Evolutionary conservation across 2,797 vertebrate species (phyloP), one percentile per base, ranked within the genome.

Genomic region (Tokudaia tokunoshimensis): DNA sequence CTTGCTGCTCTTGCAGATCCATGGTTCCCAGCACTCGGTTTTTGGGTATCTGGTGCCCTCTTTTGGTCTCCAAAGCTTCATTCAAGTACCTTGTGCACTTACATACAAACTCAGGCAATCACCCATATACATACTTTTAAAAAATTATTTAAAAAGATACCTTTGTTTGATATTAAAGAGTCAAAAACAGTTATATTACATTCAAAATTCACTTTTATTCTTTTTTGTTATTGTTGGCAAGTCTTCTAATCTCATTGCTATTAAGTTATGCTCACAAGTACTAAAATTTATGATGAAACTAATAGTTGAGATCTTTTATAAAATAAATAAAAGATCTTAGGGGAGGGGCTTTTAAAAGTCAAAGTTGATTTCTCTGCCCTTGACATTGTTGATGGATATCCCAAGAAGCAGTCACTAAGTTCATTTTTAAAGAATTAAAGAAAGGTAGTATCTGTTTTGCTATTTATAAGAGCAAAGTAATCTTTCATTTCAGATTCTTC

Each of bases 401-500:
- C 59, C 12, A 31, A 91, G 65, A 94, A 10, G 55, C 37, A 85
- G 29, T 87, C 26, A 82, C 47, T 85, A 82, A 72, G 14, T 86
- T 79, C 70, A 95, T 83, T 92, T 78, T 92, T 67, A 78, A 83
- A 93, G 67, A 89, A 47, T 34, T 96, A 41, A 91, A 85, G 59
- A 82, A 88, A 70, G 7, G 63, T 65, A 89, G 31, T 97, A 22
- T 19, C n/a, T 74, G 0, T 14, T 92, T 89, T 96, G 41, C 37
- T 92, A 31, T 75, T 98, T 94, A 85, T 14, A 72, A 37, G 37
- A 72, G n/a, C 83, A 93, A 44, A 59, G 41, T 91, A 61, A 37
- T 22, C 72, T 94, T 94, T 98, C 91, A 92, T 98, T 99, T 97
- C 98, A 99, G 99, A 98, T 99, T 95, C 59, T 99, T 94, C 99